Conservation (phyloP, 2,888 invertebrate species). For the Macaria liturata region DNA sequence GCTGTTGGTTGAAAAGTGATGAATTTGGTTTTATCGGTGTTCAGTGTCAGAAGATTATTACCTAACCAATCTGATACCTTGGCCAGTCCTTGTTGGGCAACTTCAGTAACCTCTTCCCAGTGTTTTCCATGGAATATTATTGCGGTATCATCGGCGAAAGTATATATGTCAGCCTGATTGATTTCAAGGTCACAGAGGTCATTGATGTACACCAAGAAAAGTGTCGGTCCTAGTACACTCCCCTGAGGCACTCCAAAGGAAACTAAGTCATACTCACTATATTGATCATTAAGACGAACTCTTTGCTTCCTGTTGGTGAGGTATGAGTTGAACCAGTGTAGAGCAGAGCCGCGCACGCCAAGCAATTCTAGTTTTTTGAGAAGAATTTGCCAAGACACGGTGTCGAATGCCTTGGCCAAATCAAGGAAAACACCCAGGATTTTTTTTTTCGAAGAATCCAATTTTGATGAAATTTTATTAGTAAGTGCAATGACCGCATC, state of each 20-base stretch:
- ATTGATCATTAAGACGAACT: background rate
- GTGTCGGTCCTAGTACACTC: conserved; percentile 24
- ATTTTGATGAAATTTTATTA: background rate
- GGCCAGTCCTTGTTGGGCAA: background rate
- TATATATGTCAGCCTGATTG: background rate
- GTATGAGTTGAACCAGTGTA: background rate
- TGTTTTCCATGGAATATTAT: background rate
- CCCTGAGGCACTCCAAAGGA: conserved; percentile 26
- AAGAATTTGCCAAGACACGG: background rate
- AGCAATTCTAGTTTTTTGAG: background rate
- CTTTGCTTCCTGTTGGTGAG: background rate
- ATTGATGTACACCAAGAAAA: background rate
- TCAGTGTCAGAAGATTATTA: background rate
- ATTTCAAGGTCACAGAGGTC: background rate
- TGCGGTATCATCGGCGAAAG: conserved; percentile 1
- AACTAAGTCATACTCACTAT: background rate
- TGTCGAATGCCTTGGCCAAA: too few species aligned
- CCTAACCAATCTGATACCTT: background rate
- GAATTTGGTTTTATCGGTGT: too few species aligned
- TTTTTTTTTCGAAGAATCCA: background rate
- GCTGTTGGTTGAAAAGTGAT: background rate
- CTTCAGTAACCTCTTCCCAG: background rate
- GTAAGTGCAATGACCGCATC: conserved; percentile 1
- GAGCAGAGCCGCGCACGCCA: background rate
- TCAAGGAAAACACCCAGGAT: background rate